phyloP scores from a whole-genome alignment of 2,797 vertebrate species.

The Esox lucius region DNA sequence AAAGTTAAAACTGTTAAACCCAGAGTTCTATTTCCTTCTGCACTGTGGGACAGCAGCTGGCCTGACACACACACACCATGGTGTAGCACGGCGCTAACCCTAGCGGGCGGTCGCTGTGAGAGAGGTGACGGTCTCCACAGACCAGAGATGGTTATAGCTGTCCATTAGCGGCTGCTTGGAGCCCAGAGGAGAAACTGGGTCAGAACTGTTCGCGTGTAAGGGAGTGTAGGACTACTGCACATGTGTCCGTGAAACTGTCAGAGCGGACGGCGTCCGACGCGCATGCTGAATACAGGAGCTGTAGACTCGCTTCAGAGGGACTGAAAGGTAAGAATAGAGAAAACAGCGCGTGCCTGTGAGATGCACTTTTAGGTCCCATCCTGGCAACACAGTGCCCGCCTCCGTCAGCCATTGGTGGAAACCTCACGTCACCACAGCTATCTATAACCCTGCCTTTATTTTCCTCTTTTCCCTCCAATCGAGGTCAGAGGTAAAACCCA shows the following conservation, averaged over 20 bases:
- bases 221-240: not conserved
- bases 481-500: not conserved
- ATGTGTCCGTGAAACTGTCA: not conserved
- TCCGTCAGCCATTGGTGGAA: not conserved
- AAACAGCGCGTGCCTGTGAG: not conserved
- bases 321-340: too few species aligned
- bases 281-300: too few species aligned
- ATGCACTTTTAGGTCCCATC: not conserved
- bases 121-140: slow-evolving; percentile 61
- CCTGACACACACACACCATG: slow-evolving; percentile 13
- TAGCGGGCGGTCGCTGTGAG: slow-evolving; percentile 29
- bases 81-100: slow-evolving; percentile 18
- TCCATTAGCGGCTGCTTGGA: slow-evolving; percentile 66
- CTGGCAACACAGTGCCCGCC: not conserved
- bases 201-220: slow-evolving; percentile 49
- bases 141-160: slow-evolving; percentile 67
- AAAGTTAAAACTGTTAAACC: not conserved
- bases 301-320: too few species aligned
- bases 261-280: too few species aligned
- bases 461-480: not conserved
- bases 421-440: not conserved
- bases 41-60: slow-evolving; percentile 10
- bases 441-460: not conserved
- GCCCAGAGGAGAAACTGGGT: slow-evolving; percentile 71
- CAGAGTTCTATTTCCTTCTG: not conserved